These are phyloP conservation scores for Lagenorhynchus albirostris DNA, from an alignment of 2,113 vertebrate species.

Conservation along the genomic window DNA sequence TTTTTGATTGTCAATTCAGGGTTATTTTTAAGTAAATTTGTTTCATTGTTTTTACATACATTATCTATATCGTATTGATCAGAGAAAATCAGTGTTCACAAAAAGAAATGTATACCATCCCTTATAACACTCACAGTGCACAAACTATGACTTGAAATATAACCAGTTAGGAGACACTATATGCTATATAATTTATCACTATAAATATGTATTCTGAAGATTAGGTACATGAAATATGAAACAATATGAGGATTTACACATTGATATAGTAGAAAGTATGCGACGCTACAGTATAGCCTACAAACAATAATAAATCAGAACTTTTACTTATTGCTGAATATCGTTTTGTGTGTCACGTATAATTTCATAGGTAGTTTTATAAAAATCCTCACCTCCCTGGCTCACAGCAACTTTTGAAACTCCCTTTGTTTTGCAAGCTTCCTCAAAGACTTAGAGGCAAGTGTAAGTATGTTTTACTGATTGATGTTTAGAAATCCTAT, in stretches of 20 bases:
- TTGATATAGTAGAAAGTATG: not conserved
- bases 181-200: not conserved
- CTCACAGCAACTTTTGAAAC: not conserved
- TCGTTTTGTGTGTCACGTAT: not conserved
- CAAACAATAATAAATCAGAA: not conserved
- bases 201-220: not conserved
- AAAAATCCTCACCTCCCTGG: not conserved
- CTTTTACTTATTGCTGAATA: not conserved
- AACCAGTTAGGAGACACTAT: not conserved
- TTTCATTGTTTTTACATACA: not conserved
- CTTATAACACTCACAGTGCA: not conserved
- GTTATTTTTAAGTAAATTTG: not conserved
- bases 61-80: not conserved
- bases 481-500: constrained; percentile 55
- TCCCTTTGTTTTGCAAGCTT: not conserved
- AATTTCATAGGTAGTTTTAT: not conserved
- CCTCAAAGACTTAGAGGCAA: constrained; percentile 41
- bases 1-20: not conserved
- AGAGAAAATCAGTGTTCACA: not conserved
- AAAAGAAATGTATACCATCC: not conserved
- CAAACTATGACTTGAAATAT: not conserved
- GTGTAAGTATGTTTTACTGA: constrained; percentile 41
- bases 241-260: not conserved
- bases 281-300: not conserved
- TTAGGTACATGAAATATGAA: not conserved